Evolutionary conservation across 2,797 vertebrate genomes (phyloP).

Genomic region (Bucorvus abyssinicus): DNA sequence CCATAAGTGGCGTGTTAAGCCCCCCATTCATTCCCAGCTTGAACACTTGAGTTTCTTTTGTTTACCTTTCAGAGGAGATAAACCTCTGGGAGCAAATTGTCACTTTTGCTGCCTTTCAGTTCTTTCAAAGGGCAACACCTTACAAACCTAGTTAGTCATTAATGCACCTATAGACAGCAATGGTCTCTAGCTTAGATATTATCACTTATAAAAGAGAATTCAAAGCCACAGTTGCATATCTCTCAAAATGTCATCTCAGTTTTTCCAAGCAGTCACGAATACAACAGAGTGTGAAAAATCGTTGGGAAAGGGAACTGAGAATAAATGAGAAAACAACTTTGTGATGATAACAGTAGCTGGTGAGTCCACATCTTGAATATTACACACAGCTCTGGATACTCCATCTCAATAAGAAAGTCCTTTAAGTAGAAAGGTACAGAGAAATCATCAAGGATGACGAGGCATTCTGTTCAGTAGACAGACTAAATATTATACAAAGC

Average conservation of each 20-base stretch:
- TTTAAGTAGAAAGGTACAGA: not conserved
- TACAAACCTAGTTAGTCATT: not conserved
- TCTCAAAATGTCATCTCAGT: not conserved
- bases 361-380: not conserved
- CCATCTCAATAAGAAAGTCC: not conserved
- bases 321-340: not conserved
- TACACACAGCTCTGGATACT: not conserved
- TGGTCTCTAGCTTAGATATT: not conserved
- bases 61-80: too few relatives aligned
- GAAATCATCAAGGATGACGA: not conserved
- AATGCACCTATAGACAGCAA: not conserved
- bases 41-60: too few relatives aligned
- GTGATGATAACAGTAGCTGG: not conserved
- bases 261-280: not conserved
- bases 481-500: not conserved
- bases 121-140: too few relatives aligned
- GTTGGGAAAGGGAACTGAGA: not conserved
- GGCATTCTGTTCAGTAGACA: not conserved
- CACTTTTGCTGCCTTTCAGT: too few relatives aligned
- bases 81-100: too few relatives aligned
- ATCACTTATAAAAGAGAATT: not conserved
- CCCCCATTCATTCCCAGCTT: too few relatives aligned
- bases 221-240: not conserved
- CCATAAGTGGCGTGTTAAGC: too few relatives aligned
- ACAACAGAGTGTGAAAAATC: not conserved